phyloP scores from a whole-genome alignment of 2,888 invertebrate genomes.

The Drosophila nr. perissopoda region DNA sequence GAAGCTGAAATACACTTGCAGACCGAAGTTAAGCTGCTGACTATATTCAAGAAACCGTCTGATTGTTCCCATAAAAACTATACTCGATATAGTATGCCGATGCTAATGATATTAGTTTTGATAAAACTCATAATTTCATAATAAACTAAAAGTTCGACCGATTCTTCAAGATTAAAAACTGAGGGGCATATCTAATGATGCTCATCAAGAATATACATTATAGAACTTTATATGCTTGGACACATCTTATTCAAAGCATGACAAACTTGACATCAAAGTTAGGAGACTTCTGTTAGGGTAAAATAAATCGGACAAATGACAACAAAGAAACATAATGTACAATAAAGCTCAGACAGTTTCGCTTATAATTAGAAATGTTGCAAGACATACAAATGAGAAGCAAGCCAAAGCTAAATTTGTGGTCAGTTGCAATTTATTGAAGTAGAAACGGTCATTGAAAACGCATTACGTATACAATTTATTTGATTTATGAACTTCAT shows the following conservation, averaged over 20 bases:
- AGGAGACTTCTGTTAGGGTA: constrained; percentile 11
- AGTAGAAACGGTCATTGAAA: constrained; percentile 20
- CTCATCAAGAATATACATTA: background rate
- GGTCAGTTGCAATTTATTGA: constrained; percentile 12
- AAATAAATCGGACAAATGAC: background rate
- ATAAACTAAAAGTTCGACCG: too few species aligned
- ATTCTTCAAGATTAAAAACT: background rate
- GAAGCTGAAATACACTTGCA: background rate
- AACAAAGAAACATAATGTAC: constrained; percentile 10
- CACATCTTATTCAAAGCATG: background rate
- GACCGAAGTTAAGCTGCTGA: background rate
- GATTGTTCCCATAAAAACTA: too few species aligned
- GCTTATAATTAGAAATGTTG: constrained; percentile 50
- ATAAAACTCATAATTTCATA: background rate
- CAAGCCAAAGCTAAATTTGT: constrained; percentile 3
- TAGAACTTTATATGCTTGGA: background rate
- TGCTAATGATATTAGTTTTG: background rate
- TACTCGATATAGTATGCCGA: background rate
- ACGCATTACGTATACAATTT: constrained; percentile 31
- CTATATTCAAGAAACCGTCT: background rate
- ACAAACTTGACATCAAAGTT: background rate
- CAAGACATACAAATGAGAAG: constrained; percentile 49
- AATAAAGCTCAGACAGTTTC: constrained; percentile 21
- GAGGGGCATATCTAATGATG: background rate
- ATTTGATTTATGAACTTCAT: constrained; percentile 3